These are phyloP conservation scores for Eulemur coronatus DNA, from an alignment of 2,797 vertebrate genomes.

Conservation along the genomic window DNA sequence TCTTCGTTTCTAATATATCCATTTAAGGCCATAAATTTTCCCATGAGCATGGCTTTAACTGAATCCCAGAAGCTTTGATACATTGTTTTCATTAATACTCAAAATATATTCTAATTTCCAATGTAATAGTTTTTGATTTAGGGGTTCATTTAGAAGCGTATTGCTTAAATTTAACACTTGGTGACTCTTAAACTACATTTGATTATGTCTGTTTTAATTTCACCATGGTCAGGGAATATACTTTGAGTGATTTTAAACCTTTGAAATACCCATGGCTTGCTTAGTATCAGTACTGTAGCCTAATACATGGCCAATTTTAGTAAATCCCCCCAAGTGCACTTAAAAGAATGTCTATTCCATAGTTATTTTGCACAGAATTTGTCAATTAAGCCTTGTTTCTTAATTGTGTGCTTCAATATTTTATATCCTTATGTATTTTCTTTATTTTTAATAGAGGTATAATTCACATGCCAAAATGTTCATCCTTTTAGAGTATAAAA, in stretches of 20 bases:
- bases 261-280: neutral
- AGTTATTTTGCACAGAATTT: neutral
- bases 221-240: neutral
- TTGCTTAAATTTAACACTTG: neutral
- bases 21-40: neutral
- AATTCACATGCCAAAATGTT: neutral
- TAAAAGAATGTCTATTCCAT: neutral
- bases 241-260: neutral
- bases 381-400: neutral
- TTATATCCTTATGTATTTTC: neutral
- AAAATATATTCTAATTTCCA: neutral
- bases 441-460: neutral
- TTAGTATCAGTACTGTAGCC: neutral
- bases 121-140: neutral
- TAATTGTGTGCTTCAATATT: neutral
- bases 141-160: neutral
- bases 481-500: neutral
- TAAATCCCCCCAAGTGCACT: neutral
- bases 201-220: slow-evolving; percentile 31
- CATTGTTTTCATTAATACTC: neutral
- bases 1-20: neutral
- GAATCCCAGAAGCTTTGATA: neutral
- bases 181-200: slow-evolving; percentile 9
- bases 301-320: neutral
- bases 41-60: neutral